These are phyloP conservation scores for Alouatta palliata DNA, from an alignment of 2,113 vertebrate species.

Conservation along the genomic window DNA sequence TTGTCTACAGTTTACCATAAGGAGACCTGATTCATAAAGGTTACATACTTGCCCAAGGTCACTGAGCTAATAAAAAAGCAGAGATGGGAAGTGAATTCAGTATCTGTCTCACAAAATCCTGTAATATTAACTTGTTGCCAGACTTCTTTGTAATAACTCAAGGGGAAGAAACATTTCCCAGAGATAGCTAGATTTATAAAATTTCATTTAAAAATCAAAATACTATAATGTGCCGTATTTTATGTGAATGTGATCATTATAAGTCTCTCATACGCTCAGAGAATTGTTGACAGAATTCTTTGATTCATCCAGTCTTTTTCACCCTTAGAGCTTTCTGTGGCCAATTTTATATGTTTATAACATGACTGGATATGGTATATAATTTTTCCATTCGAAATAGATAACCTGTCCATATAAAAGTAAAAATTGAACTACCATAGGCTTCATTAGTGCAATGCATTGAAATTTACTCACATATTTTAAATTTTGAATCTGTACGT, in stretches of 20 bases:
- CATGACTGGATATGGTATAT: background rate
- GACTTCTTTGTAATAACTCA: slow-evolving; percentile 13
- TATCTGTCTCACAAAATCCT: background rate
- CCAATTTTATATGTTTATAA: background rate
- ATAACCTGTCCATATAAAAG: background rate
- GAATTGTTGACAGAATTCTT: background rate
- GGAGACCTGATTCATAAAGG: background rate
- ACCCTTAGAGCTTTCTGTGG: background rate
- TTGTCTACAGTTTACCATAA: background rate
- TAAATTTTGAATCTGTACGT: background rate
- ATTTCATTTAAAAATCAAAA: background rate
- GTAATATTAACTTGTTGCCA: slow-evolving; percentile 9
- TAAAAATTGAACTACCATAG: background rate
- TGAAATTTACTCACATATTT: slow-evolving; percentile 3
- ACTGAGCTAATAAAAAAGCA: slow-evolving; percentile 2
- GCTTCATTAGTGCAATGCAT: background rate
- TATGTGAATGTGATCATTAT: background rate
- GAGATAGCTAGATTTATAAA: background rate
- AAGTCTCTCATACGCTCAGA: background rate
- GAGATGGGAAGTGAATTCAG: background rate
- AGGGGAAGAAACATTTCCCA: background rate
- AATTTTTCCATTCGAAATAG: background rate
- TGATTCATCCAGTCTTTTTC: slow-evolving; percentile 15
- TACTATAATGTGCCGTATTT: slow-evolving; percentile 1
- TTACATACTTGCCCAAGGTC: background rate